These are phyloP conservation scores for Rutpela maculata DNA, from an alignment of 2,888 invertebrate species.

Conservation along the genomic window DNA sequence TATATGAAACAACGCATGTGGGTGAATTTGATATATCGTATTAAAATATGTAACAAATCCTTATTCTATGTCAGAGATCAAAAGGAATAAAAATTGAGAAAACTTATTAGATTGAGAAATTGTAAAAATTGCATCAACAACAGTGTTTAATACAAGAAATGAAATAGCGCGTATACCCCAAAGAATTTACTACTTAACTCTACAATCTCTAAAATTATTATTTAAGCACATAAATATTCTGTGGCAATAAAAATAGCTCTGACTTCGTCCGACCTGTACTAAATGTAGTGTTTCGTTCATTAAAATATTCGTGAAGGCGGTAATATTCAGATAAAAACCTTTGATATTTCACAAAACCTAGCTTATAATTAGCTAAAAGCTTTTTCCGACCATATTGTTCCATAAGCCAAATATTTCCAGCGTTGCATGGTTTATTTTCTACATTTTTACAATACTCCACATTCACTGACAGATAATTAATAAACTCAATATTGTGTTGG, in stretches of 20 bases:
- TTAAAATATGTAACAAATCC: background rate
- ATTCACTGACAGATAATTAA: background rate
- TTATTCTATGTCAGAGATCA: background rate
- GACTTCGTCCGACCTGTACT: background rate
- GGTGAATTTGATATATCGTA: background rate
- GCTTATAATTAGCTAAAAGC: slow-evolving; percentile 2
- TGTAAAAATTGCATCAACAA: too few species aligned
- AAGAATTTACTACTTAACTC: too few species aligned
- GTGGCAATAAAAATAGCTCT: background rate
- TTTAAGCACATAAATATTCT: too few species aligned
- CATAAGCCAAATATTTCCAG: background rate
- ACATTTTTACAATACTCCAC: background rate
- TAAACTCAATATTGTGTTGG: too few species aligned
- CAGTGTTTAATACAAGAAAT: background rate
- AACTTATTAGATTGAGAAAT: background rate
- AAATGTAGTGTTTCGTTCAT: background rate
- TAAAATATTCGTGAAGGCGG: background rate
- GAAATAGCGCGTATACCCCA: too few species aligned
- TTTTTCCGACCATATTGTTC: background rate
- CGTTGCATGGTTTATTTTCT: background rate
- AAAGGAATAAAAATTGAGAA: background rate
- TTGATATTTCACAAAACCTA: background rate
- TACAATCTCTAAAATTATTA: too few species aligned
- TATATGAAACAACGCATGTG: background rate
- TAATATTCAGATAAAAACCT: background rate